These are phyloP conservation scores for western clawed frog (Xenopus tropicalis) DNA, from an alignment of 2,113 vertebrate species.

Conservation along the genomic window DNA sequence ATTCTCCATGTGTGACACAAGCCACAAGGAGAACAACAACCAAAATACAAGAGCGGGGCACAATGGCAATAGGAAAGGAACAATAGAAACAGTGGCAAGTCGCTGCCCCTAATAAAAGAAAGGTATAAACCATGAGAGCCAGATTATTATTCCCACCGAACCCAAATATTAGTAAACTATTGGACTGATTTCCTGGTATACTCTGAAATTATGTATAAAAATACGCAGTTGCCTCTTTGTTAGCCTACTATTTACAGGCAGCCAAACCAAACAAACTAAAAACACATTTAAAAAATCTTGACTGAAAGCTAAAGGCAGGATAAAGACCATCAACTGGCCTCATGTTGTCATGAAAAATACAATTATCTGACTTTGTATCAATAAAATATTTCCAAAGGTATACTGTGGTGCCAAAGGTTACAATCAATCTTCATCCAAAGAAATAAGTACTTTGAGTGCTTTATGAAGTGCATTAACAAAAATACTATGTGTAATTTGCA, in stretches of 20 bases:
- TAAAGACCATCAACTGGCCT: slow-evolving; percentile 59
- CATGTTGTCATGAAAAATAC: slow-evolving; percentile 69
- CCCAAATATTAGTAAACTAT: slow-evolving; percentile 49
- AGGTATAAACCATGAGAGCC: too few species aligned
- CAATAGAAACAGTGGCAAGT: too few species aligned
- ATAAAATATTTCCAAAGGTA: slow-evolving; percentile 67
- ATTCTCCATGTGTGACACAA: too few species aligned
- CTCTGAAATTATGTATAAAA: slow-evolving; percentile 72
- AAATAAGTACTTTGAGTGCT: slow-evolving; percentile 66
- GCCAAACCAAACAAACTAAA: slow-evolving; percentile 56
- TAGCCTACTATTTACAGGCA: slow-evolving; percentile 77
- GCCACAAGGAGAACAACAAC: too few species aligned
- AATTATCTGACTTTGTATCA: slow-evolving; percentile 66
- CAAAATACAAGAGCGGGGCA: too few species aligned
- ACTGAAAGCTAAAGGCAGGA: slow-evolving; percentile 55
- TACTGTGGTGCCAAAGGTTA: slow-evolving; percentile 63
- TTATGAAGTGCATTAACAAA: slow-evolving; percentile 75
- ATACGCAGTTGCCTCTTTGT: slow-evolving; percentile 73
- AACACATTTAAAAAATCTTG: slow-evolving; percentile 59
- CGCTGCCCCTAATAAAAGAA: too few species aligned
- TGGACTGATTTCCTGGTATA: slow-evolving; percentile 57
- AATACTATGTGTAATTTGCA: slow-evolving; percentile 62
- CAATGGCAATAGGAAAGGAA: too few species aligned
- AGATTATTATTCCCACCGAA: too few species aligned
- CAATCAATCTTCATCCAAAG: slow-evolving; percentile 69